Percentiles rank a stretch among this genome's conserved stretches.
Conservation (phyloP, 2,888 invertebrate genomes). For the Parnassius glacialis region DNA sequence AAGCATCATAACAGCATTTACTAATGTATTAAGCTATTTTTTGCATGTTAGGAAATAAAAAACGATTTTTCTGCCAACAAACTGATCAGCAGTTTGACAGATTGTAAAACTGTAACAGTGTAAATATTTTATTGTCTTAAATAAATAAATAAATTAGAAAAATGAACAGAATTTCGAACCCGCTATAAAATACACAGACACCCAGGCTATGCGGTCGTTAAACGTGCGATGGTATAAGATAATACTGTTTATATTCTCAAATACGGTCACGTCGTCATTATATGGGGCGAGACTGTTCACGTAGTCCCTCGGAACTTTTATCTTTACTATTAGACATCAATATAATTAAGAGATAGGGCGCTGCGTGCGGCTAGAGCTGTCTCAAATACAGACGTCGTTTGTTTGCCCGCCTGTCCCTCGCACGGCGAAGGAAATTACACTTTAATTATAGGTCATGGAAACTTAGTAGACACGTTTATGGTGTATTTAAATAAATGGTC, state of each 20-base stretch:
- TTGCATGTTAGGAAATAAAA: too few relatives aligned
- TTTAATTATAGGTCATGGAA: conserved; percentile 12
- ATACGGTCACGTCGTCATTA: not conserved
- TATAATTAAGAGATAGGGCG: conserved; percentile 21
- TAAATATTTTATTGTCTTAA: too few relatives aligned
- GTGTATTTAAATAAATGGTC: not conserved
- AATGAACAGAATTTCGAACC: too few relatives aligned
- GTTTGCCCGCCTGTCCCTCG: conserved; percentile 1
- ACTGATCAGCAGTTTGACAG: too few relatives aligned
- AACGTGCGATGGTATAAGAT: not conserved
- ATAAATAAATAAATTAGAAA: too few relatives aligned
- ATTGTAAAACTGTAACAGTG: too few relatives aligned
- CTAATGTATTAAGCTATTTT: too few relatives aligned
- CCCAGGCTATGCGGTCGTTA: too few relatives aligned
- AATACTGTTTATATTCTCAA: not conserved
- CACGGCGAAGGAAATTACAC: conserved; percentile 11
- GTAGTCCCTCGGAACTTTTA: conserved; percentile 9
- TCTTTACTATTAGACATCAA: conserved; percentile 12
- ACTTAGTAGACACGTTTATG: conserved; percentile 11
- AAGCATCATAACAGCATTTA: too few relatives aligned
- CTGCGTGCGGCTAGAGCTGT: not conserved
- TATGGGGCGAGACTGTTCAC: conserved; percentile 1
- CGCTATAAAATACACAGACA: too few relatives aligned
- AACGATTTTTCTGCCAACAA: too few relatives aligned
- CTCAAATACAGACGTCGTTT: conserved; percentile 1